Evolutionary conservation across 2,797 vertebrate genomes (phyloP).

Genomic region (Acipenser ruthenus): DNA sequence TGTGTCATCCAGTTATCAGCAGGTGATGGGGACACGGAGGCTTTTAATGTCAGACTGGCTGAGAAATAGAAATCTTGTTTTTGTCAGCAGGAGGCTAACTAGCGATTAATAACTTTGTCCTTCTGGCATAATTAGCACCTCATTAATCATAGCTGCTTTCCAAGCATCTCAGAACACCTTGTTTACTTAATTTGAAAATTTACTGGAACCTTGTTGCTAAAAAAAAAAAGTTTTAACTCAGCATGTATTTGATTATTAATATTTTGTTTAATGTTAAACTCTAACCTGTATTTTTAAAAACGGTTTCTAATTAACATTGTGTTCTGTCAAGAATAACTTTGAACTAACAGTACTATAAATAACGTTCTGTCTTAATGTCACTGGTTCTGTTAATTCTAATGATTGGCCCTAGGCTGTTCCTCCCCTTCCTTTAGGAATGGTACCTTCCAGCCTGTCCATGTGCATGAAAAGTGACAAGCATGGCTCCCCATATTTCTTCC

Average conservation of each 20-base stretch:
- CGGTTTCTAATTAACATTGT: constrained; percentile 44
- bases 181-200: constrained; percentile 15
- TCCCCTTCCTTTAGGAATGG: constrained; percentile 99
- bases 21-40: not conserved
- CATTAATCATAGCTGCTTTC: constrained; percentile 6
- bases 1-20: not conserved
- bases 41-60: constrained; percentile 1
- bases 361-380: constrained; percentile 73
- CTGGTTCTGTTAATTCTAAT: constrained; percentile 97
- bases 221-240: constrained; percentile 25
- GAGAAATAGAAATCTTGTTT: constrained; percentile 2
- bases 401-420: constrained; percentile 99
- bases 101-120: not conserved
- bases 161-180: constrained; percentile 12
- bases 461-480: constrained; percentile 99
- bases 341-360: constrained; percentile 70
- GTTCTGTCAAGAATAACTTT: constrained; percentile 59
- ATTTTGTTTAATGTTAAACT: constrained; percentile 23
- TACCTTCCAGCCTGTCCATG: constrained; percentile 99
- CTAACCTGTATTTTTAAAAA: constrained; percentile 39
- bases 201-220: not conserved
- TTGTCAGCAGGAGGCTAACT: not conserved
- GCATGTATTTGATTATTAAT: constrained; percentile 52
- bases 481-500: constrained; percentile 99
- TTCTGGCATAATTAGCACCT: not conserved